Evolutionary conservation across 2,113 vertebrate genomes (phyloP).

Genomic region (Scortum barcoo): DNA sequence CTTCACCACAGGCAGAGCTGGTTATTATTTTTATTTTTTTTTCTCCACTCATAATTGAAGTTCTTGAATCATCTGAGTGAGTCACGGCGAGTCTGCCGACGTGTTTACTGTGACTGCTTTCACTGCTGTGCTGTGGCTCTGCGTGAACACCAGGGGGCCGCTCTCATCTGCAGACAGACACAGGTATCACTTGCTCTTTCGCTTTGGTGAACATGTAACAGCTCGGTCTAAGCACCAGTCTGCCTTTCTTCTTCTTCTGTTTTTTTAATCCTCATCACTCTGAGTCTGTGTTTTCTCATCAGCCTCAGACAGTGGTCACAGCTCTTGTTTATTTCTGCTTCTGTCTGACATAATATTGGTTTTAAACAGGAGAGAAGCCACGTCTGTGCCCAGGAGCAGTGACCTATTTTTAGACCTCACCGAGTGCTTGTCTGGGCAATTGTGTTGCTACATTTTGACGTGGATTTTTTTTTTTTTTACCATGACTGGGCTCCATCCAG

Average conservation of each 20-base stretch:
- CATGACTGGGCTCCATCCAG: not conserved
- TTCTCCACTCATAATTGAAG: conserved; percentile 37
- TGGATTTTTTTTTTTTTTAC: conserved; percentile 23
- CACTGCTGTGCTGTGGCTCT: conserved; percentile 33
- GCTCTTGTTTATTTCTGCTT: not conserved
- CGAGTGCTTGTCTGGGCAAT: conserved; percentile 33
- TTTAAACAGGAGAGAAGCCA: conserved; percentile 32
- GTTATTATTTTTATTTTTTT: not conserved
- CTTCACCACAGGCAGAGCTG: conserved; percentile 14
- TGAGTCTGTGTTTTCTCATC: not conserved
- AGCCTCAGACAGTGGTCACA: not conserved
- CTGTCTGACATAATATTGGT: conserved; percentile 14
- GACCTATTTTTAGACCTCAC: conserved; percentile 45
- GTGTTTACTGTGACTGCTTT: conserved; percentile 49
- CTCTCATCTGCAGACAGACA: conserved; percentile 39
- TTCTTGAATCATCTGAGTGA: conserved; percentile 65
- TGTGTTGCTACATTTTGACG: conserved; percentile 2
- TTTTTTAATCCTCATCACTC: not conserved
- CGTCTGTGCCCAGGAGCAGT: conserved; percentile 11
- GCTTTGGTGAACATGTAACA: not conserved
- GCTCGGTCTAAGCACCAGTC: conserved; percentile 10
- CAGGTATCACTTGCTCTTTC: conserved; percentile 11
- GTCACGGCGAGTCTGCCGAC: conserved; percentile 41
- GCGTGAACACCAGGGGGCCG: conserved; percentile 62
- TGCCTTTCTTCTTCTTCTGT: not conserved